Evolutionary conservation across 2,113 vertebrate genomes (phyloP).

Genomic region (Corythaeola cristata): DNA sequence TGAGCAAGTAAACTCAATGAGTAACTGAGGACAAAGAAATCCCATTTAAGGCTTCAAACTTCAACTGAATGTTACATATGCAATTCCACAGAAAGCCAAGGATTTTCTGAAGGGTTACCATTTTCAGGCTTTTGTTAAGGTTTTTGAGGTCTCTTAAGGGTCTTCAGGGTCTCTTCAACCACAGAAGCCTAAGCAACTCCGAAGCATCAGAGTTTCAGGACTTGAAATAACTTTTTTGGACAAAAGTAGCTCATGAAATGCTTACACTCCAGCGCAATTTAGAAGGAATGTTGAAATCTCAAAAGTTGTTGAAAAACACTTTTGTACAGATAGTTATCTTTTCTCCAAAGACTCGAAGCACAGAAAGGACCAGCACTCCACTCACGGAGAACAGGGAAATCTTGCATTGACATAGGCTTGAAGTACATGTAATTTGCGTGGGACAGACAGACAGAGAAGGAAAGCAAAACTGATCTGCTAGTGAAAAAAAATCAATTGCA

Average conservation of each 20-base stretch:
- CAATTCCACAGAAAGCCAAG: background rate
- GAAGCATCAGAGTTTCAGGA: background rate
- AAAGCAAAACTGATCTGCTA: background rate
- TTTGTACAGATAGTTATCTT: background rate
- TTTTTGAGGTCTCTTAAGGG: background rate
- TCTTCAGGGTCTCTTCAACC: background rate
- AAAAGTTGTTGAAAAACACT: background rate
- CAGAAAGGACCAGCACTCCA: background rate
- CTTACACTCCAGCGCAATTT: background rate
- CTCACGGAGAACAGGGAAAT: background rate
- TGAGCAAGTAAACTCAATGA: background rate
- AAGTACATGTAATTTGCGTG: accelerated
- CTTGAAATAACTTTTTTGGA: background rate
- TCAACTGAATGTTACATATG: background rate
- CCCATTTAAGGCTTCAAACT: background rate
- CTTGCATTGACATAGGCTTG: background rate
- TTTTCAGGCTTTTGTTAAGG: background rate
- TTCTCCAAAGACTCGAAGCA: background rate
- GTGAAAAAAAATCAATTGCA: background rate
- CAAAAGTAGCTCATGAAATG: background rate
- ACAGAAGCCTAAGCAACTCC: background rate
- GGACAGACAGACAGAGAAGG: background rate
- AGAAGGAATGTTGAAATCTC: background rate
- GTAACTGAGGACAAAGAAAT: background rate
- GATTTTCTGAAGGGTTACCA: background rate